Base-by-base conservation (phyloP, 1,140 invertebrate species). In the Copidosoma floridanum region DNA sequence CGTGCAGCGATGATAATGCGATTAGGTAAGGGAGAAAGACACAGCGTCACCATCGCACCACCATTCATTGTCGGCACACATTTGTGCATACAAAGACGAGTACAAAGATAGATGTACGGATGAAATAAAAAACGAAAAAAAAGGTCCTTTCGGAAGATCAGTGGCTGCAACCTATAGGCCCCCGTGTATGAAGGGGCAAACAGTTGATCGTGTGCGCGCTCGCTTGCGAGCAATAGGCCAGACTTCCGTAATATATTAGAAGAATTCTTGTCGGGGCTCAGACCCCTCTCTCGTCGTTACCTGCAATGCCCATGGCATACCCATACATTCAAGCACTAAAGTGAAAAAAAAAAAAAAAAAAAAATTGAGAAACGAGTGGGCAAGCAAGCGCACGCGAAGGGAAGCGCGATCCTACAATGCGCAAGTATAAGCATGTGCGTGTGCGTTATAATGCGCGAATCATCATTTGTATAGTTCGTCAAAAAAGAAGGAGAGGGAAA, bases 181-280 rank as follows among this genome's bases (percentile, higher is more conserved):
- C 10, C 54, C 29, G 29, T 38, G 29, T 23, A 12, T n/a, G 40
- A 21, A 46, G 43, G 29, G 35, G 38, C 21, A 54, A n/a, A 57
- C 32, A 48, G 29, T 57, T 48, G 41, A 20, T 20, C 32, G 12
- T n/a, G n/a, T n/a, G 8, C 27, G 46, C 44, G 46, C 29, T 20
- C 7, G 23, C n/a, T n/a, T n/a, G 48, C 14, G 24, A 6, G 52
- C 57, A 53, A 60, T 52, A 60, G 50, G 41, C 57, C 57, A 52
- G 41, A 53, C 48, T 53, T 60, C 41, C 41, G 50, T 60, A 60
- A 59, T 53, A 60, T 53, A 53, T 46, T 53, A 53, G 41, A 35
- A n/a, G n/a, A n/a, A n/a, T n/a, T n/a, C n/a, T n/a, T n/a, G n/a
- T n/a, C n/a, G n/a, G n/a, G n/a, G n/a, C n/a, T n/a, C n/a, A n/a